Evolutionary conservation across 2,797 vertebrate genomes (phyloP), one percentile per base, ranked within the genome.

Genomic region (Phataginus tetradactyla): DNA sequence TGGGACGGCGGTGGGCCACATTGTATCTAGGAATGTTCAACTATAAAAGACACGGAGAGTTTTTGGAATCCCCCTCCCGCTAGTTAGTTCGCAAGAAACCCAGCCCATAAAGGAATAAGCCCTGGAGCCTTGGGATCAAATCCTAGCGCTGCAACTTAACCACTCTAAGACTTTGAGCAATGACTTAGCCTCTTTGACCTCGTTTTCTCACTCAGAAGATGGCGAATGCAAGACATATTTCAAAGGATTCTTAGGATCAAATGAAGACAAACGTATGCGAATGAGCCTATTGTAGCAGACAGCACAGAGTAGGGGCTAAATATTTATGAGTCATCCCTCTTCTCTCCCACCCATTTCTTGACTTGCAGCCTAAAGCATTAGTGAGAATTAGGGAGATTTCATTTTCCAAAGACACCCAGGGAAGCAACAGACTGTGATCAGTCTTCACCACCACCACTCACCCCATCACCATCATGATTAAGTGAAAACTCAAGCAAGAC

Each of bases 141-240:
- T 75, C 32, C 15, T 57, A 59, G 57, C 23, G 93, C 53, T 80
- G 20, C n/a, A 51, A 83, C 49, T 61, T 96, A 55, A 59, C 55
- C 45, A 5, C 27, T 63, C 6, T 25, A 55, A 94, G 61, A 74
- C 11, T 55, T 64, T 42, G 39, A 96, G 59, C 49, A 61, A 95
- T 14, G 14, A 75, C 75, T 96, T 92, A 88, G 55, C 63, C 37
- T 86, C 53, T 39, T 72, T 51, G 64, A 83, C 96, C 72, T 89
- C 71, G 5, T 66, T 77, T 96, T 83, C 71, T 75, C 86, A 71
- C 39, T 68, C 63, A 91, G n/a, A 86, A 83, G 75, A 90, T 51
- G 29, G 29, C 29, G 10, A 59, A 69, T 37, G n/a, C 51, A 72
- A 95, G 32, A 72, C 66, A 39, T 11, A 55, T 59, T 91, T 88